Percentiles rank a stretch among this genome's conserved stretches.
These are phyloP conservation scores for Aradophagus sp. DNA, from an alignment of 1,140 invertebrate genomes.

Conservation along the genomic window DNA sequence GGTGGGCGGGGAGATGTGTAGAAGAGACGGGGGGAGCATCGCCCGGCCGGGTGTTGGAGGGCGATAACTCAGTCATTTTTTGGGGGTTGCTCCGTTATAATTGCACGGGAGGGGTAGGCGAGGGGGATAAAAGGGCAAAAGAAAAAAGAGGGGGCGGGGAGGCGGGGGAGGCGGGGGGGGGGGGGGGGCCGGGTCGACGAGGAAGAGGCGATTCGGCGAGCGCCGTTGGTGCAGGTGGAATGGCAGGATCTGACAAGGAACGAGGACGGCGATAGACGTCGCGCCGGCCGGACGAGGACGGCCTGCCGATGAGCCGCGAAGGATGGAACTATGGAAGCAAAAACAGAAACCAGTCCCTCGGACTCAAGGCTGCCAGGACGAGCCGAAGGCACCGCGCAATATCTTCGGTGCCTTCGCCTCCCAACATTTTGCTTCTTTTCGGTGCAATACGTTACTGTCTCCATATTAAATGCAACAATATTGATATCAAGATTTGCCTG, in stretches of 20 bases:
- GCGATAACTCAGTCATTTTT: constrained; percentile 59
- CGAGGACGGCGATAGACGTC: constrained; percentile 41
- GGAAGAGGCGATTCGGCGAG: constrained; percentile 53
- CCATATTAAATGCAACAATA: constrained; percentile 51
- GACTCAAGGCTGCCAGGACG: constrained; percentile 72
- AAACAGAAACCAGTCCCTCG: constrained; percentile 76
- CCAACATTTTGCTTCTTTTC: constrained; percentile 51
- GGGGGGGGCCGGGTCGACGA: constrained; percentile 22
- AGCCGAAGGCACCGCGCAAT: constrained; percentile 38
- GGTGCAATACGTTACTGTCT: constrained; percentile 53
- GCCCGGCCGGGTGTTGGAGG: constrained; percentile 37
- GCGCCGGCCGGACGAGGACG: constrained; percentile 66
- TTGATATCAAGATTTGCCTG: constrained; percentile 43
- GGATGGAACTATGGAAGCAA: constrained; percentile 74
- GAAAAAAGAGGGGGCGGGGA: constrained; percentile 31
- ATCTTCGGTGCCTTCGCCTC: constrained; percentile 32
- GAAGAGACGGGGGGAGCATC: no score
- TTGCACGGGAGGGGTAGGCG: constrained; percentile 54
- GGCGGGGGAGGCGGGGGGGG: constrained; percentile 4
- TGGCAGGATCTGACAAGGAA: constrained; percentile 52
- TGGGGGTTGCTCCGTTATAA: constrained; percentile 59
- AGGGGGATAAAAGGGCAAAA: constrained; percentile 51
- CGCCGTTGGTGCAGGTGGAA: constrained; percentile 38
- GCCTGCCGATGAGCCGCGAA: constrained; percentile 68
- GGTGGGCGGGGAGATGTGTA: no score